Evolutionary conservation across 2,888 invertebrate genomes (phyloP).

Genomic region (Andrena fulva): DNA sequence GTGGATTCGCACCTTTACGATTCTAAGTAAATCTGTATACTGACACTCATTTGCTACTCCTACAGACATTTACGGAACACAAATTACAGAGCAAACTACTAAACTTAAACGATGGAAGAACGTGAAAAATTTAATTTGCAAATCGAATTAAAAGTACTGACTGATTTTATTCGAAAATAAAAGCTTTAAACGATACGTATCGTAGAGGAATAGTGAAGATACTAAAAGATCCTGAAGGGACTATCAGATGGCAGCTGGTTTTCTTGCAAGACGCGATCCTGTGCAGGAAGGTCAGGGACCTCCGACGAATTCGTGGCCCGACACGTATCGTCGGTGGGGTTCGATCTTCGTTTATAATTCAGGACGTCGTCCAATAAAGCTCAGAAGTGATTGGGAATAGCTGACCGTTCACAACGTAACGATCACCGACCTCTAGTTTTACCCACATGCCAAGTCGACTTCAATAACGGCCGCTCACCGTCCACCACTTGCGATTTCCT

Average conservation of each 20-base stretch:
- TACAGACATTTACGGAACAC: too few species aligned
- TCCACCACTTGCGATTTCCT: constrained; percentile 53
- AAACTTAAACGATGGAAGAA: too few species aligned
- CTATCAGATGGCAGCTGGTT: constrained; percentile 36
- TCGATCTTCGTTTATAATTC: constrained; percentile 80
- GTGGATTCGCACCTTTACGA: too few species aligned
- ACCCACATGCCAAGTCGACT: constrained; percentile 67
- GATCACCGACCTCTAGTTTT: constrained; percentile 69
- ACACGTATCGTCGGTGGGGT: constrained; percentile 68
- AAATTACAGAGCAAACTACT: too few species aligned
- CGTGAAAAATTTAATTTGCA: too few species aligned
- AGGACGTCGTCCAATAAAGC: constrained; percentile 80
- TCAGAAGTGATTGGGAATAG: constrained; percentile 79
- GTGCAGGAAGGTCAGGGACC: constrained; percentile 69
- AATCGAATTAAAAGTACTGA: too few species aligned
- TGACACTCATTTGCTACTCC: too few species aligned
- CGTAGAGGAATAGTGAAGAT: neutral
- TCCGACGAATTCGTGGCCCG: constrained; percentile 48
- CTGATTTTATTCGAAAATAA: too few species aligned
- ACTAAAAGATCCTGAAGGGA: neutral
- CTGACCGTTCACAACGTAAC: constrained; percentile 73
- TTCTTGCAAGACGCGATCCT: constrained; percentile 45
- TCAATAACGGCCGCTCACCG: constrained; percentile 55
- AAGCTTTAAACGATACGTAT: neutral
- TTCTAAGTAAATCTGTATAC: too few species aligned